These are phyloP conservation scores for Tetraneura akinire DNA, from an alignment of 1,140 invertebrate species.

Conservation along the genomic window DNA sequence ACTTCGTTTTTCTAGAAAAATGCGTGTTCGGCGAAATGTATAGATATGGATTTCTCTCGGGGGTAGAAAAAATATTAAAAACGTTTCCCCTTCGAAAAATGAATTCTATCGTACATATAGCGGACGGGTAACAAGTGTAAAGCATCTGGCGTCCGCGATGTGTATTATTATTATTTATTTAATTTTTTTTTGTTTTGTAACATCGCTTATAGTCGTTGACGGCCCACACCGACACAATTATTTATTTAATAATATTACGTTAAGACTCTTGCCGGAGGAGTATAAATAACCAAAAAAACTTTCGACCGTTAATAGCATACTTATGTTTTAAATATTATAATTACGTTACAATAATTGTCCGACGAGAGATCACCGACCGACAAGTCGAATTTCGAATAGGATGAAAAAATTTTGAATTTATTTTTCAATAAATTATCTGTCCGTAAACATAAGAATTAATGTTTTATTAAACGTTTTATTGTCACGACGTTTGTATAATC, in stretches of 20 bases:
- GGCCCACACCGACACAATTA: neutral
- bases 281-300: neutral
- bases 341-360: too few relatives aligned
- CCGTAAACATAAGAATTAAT: too few relatives aligned
- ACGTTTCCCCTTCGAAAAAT: slow-evolving; percentile 12
- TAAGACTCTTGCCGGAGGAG: neutral
- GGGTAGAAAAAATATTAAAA: slow-evolving; percentile 29
- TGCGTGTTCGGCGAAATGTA: neutral
- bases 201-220: neutral
- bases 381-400: too few relatives aligned
- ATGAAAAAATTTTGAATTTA: too few relatives aligned
- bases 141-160: slow-evolving; percentile 37
- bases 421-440: too few relatives aligned
- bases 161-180: slow-evolving; percentile 9
- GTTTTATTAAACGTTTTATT: too few relatives aligned
- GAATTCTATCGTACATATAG: neutral
- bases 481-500: too few relatives aligned
- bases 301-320: neutral
- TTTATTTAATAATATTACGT: neutral
- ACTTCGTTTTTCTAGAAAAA: neutral
- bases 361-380: too few relatives aligned
- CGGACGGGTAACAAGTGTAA: slow-evolving; percentile 45
- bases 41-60: neutral
- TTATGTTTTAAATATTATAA: too few relatives aligned
- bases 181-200: too few relatives aligned